phyloP scores from a whole-genome alignment of 2,797 vertebrate species.

The Chaenodraco wilsoni region DNA sequence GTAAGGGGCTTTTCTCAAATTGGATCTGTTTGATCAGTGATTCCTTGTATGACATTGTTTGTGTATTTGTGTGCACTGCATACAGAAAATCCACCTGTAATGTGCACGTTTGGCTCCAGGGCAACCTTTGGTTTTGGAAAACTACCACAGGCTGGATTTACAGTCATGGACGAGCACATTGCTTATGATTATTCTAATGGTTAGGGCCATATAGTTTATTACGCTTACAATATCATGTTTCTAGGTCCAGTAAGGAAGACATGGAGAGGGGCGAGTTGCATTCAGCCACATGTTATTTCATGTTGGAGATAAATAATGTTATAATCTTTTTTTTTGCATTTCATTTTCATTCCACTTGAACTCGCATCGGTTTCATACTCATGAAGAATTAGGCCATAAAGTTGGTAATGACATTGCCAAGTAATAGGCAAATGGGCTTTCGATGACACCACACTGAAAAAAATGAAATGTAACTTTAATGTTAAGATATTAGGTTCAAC shows the following conservation, averaged over 20 bases:
- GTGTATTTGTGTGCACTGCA: background rate
- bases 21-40: conserved; percentile 73
- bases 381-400: background rate
- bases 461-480: too few species aligned
- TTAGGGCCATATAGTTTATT: conserved; percentile 52
- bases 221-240: conserved; percentile 43
- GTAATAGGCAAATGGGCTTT: background rate
- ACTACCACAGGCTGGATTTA: conserved; percentile 28
- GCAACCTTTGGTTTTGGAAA: conserved; percentile 28
- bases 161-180: conserved; percentile 18
- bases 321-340: background rate
- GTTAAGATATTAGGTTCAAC: too few species aligned
- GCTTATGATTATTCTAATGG: conserved; percentile 55
- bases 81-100: conserved; percentile 53
- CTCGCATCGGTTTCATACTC: background rate
- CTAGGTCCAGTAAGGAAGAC: conserved; percentile 34
- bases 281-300: background rate
- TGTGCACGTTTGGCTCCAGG: conserved; percentile 31
- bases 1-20: conserved; percentile 69
- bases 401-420: background rate
- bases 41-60: conserved; percentile 10
- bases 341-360: background rate
- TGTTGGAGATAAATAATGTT: conserved; percentile 4
- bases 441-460: too few species aligned
- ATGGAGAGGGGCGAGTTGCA: conserved; percentile 35